These are phyloP conservation scores for Ascaphus truei DNA, from an alignment of 2,113 vertebrate genomes.

Conservation along the genomic window DNA sequence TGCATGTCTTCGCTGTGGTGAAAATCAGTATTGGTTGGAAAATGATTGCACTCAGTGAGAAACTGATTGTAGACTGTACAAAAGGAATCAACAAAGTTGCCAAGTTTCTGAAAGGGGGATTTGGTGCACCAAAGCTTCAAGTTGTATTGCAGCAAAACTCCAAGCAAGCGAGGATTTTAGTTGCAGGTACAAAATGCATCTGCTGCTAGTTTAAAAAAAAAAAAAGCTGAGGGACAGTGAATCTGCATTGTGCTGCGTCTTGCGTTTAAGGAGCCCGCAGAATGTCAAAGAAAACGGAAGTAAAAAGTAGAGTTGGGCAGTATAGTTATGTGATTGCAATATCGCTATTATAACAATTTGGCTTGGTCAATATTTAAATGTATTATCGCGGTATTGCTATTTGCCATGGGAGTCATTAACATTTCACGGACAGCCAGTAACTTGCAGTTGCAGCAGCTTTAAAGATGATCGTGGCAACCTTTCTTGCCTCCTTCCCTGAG, in stretches of 20 bases:
- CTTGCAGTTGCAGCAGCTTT: too few relatives aligned
- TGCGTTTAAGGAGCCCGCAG: not conserved
- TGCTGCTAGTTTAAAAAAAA: not conserved
- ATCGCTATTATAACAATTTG: too few relatives aligned
- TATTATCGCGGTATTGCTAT: too few relatives aligned
- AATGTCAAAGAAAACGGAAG: not conserved
- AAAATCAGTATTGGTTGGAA: not conserved
- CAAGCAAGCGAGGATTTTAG: constrained; percentile 39
- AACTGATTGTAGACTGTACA: constrained; percentile 41
- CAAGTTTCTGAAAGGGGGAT: constrained; percentile 40
- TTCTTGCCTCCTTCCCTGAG: too few relatives aligned
- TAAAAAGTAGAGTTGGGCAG: not conserved
- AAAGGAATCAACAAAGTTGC: constrained; percentile 44
- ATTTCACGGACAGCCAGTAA: too few relatives aligned
- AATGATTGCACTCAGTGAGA: constrained; percentile 46
- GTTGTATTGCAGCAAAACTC: constrained; percentile 26
- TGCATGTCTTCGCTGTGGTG: not conserved
- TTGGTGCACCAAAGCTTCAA: constrained; percentile 32
- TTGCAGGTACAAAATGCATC: constrained; percentile 34
- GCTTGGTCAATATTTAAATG: too few relatives aligned
- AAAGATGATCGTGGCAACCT: too few relatives aligned
- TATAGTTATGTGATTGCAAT: too few relatives aligned
- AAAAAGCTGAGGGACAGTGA: too few relatives aligned
- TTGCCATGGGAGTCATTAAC: too few relatives aligned
- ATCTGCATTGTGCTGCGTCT: too few relatives aligned